Conservation (phyloP, 2,113 vertebrate species). For the Phainopepla nitens region DNA sequence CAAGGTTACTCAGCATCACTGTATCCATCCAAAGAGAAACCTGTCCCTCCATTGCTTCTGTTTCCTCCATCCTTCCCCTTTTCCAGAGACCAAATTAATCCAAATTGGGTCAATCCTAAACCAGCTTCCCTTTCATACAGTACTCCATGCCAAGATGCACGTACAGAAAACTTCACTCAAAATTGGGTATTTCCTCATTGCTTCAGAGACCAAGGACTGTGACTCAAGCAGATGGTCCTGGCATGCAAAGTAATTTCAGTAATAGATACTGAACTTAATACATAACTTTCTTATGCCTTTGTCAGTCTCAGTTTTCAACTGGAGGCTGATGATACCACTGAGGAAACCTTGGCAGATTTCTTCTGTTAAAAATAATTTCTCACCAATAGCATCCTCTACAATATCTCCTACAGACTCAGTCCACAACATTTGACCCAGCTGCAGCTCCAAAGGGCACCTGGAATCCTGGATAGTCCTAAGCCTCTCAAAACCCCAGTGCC, state of each 20-base stretch:
- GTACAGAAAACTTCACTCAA: not conserved
- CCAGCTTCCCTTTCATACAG: not conserved
- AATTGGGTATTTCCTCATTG: not conserved
- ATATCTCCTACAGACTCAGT: not conserved
- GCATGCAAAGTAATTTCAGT: not conserved
- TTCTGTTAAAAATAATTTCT: not conserved
- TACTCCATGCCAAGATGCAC: not conserved
- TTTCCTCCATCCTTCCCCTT: not conserved
- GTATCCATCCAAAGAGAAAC: not conserved
- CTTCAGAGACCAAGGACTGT: not conserved
- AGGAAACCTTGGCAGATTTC: not conserved
- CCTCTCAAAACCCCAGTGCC: not conserved
- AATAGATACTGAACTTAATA: too few species aligned
- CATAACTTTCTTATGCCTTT: not conserved
- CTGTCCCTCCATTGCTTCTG: rapidly evolving
- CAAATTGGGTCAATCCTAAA: not conserved
- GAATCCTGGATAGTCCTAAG: not conserved
- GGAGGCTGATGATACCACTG: not conserved
- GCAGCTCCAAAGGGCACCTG: not conserved
- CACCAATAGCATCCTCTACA: not conserved
- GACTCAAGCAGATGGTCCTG: not conserved
- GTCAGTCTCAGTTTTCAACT: not conserved
- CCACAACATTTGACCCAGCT: not conserved
- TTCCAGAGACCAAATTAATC: not conserved
- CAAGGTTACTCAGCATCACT: not conserved